These are phyloP conservation scores for Petrosia ficiformis DNA, from an alignment of 37 sponge, comb jelly and placozoan species.

Conservation along the genomic window DNA sequence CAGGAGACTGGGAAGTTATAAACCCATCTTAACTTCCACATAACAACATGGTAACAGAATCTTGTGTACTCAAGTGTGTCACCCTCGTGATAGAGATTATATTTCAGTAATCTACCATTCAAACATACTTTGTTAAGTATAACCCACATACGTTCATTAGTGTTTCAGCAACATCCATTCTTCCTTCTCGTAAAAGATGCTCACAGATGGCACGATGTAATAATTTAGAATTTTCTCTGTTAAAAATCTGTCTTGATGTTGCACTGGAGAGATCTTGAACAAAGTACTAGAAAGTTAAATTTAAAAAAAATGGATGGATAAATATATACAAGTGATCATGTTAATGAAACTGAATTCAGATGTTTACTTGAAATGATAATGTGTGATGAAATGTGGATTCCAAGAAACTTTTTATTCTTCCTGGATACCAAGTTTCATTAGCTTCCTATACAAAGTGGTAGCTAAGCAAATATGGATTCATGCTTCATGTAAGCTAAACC, in stretches of 20 bases:
- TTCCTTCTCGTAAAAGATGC: constrained; percentile 81
- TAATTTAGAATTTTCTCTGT: constrained; percentile 13
- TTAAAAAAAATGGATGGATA: not conserved
- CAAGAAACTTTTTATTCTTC: too few species aligned
- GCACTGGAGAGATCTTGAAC: constrained; percentile 45
- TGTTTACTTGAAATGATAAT: not conserved
- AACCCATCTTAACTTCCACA: too few species aligned
- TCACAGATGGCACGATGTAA: constrained; percentile 69
- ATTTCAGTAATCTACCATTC: too few species aligned
- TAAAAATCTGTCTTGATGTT: constrained; percentile 46
- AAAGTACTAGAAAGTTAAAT: constrained; percentile 42
- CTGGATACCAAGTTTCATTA: too few species aligned
- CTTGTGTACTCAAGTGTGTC: too few species aligned
- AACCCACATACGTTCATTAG: constrained; percentile 39
- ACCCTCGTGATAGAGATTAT: too few species aligned
- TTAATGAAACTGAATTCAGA: not conserved
- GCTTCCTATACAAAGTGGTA: too few species aligned
- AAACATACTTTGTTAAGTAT: too few species aligned
- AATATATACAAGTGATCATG: not conserved
- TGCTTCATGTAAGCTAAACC: too few species aligned
- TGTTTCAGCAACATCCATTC: constrained; percentile 68
- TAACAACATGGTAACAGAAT: too few species aligned
- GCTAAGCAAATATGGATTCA: too few species aligned
- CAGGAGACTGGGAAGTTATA: too few species aligned
- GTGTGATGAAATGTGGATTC: not conserved